phyloP scores from a whole-genome alignment of 2,888 invertebrate genomes.

The Noctua fimbriata region DNA sequence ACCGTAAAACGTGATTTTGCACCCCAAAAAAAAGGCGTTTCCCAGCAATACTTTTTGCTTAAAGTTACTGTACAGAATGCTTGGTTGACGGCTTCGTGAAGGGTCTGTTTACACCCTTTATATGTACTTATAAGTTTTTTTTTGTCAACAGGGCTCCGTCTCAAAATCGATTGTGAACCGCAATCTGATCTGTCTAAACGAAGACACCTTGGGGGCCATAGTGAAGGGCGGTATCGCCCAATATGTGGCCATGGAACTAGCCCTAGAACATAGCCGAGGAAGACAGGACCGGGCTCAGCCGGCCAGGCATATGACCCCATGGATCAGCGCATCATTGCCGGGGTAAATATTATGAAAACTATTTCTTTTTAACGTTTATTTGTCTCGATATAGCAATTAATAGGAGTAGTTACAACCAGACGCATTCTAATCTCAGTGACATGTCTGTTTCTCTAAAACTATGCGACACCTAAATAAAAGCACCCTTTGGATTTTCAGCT shows the following conservation, averaged over 20 bases:
- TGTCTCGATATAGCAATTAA: neutral
- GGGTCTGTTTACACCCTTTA: no score
- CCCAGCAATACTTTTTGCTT: no score
- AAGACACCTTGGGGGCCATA: conserved; percentile 98
- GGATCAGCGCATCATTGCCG: conserved; percentile 91
- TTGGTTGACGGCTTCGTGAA: no score
- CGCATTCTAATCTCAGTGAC: no score
- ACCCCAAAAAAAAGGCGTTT: no score
- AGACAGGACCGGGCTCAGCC: conserved; percentile 79
- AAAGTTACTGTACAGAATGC: no score
- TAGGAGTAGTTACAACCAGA: no score
- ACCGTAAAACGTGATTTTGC: no score
- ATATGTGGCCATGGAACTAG: conserved; percentile 98
- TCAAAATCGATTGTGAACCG: conserved; percentile 90
- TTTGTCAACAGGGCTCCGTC: conserved; percentile 81
- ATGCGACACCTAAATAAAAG: neutral
- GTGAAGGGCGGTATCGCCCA: conserved; percentile 98
- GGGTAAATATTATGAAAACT: conserved; percentile 74
- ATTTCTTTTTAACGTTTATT: neutral
- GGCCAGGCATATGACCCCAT: conserved; percentile 92
- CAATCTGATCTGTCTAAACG: conserved; percentile 93
- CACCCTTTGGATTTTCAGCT: neutral
- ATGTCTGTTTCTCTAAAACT: neutral
- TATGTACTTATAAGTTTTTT: neutral
- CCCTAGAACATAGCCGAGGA: conserved; percentile 95